A percentile compares a stretch with the other conserved stretches of the same genome.
phyloP scores from a whole-genome alignment of 2,888 invertebrate genomes.

The Drosophila nr. perissopoda region DNA sequence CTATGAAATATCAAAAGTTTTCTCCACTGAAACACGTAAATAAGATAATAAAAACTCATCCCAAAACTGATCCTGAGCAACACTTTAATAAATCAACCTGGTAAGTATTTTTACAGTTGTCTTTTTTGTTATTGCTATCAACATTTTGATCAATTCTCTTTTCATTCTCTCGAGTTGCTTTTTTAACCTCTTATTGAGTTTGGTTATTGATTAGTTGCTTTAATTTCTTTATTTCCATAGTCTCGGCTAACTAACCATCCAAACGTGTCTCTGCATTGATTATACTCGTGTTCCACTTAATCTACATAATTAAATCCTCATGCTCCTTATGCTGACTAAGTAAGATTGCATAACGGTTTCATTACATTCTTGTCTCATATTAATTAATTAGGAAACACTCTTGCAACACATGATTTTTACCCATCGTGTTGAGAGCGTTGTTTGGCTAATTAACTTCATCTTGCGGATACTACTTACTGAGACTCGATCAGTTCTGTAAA shows the following conservation, averaged over 20 bases:
- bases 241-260: neutral
- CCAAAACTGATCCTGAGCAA: neutral
- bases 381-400: constrained; percentile 3
- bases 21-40: neutral
- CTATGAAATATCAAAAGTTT: neutral
- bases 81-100: neutral
- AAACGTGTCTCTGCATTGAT: constrained; percentile 14
- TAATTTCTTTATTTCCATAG: neutral
- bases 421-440: neutral
- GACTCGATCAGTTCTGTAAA: constrained; percentile 1
- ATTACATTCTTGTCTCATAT: neutral
- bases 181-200: neutral
- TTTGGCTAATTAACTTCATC: neutral
- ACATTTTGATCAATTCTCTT: neutral
- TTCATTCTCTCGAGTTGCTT: neutral
- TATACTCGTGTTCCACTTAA: constrained; percentile 2
- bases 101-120: neutral
- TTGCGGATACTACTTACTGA: neutral
- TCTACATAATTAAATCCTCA: constrained; percentile 4
- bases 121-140: neutral
- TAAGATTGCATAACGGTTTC: constrained; percentile 1
- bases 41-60: neutral
- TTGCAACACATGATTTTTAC: neutral
- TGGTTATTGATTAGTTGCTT: neutral
- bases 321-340: neutral